Conservation (phyloP, 2,113 vertebrate genomes). For the Vireo altiloquus region DNA sequence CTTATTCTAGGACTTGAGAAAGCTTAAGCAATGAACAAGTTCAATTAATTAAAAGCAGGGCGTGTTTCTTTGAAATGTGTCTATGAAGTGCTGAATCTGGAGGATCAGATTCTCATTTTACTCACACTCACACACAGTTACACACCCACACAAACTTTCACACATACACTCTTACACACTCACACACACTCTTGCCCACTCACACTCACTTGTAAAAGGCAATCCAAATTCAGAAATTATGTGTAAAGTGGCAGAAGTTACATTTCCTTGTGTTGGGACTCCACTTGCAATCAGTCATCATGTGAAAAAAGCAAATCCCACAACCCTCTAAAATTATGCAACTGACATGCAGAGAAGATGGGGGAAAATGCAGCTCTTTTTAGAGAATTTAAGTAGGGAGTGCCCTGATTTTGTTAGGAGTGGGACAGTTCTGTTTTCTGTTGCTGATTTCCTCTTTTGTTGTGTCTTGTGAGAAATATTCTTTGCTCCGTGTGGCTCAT, state of each 20-base stretch:
- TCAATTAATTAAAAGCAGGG: neutral
- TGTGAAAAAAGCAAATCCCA: neutral
- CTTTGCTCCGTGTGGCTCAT: neutral
- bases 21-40: neutral
- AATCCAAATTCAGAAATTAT: neutral
- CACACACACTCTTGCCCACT: neutral
- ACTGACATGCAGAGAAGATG: neutral
- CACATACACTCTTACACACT: neutral
- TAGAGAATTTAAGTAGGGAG: neutral
- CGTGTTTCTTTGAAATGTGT: neutral
- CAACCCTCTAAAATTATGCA: neutral
- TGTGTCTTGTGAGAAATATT: neutral
- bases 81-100: neutral
- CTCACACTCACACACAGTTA: neutral
- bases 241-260: neutral
- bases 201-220: neutral
- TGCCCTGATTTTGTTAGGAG: neutral
- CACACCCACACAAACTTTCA: neutral
- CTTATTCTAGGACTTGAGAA: neutral
- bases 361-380: neutral
- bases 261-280: neutral
- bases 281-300: neutral
- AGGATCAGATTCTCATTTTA: neutral
- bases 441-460: neutral
- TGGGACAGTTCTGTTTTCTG: neutral